Base-by-base conservation (phyloP, 2,113 vertebrate genomes). In the Anhinga anhinga region DNA sequence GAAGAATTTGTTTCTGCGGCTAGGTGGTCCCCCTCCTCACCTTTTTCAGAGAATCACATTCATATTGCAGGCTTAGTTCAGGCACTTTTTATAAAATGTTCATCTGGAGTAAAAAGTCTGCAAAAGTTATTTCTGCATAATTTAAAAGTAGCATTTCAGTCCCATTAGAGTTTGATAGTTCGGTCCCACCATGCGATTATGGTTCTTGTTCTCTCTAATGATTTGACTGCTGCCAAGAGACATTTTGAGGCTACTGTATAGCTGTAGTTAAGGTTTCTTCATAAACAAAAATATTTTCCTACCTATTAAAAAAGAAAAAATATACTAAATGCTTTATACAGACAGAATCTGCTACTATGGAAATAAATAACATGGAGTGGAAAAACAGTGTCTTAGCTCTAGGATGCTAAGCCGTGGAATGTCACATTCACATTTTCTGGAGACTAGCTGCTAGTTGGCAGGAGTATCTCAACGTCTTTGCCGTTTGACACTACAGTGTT, bases 391-490 rank as follows among this genome's bases (percentile, higher is more conserved):
- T 95, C 96, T 95, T 67, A 97, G 97, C 97, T 95, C 29, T 38
- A 90, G 95, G 94, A 93, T 7, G 77, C 89, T 94, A 84, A 95
- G 82, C 52, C 69, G 29, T 52, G 98, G 98, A 97, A 98, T 96
- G 98, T 97, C 93, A 94, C 38, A 61, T 44, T 93, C 73, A 81
- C 61, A 5, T 49, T 22, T 82, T 42, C 72, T 80, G 62, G 77
- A 83, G 90, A 98, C 98, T 99, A 98, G 97, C 98, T 99, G 96
- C 98, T 99, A 13, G 98, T 98, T 3, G 99, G 99, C 96, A 99
- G 96, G 86, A 99, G 98, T 63, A 99, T 97, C 96, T 99, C 99
- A 42, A 99, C 95, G 78, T 99, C 99, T 96, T 99, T 99, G 95
- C 98, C 99, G 2, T 98, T 99, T 5, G 99, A 98, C 71, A 99